Conservation (phyloP, 2,888 invertebrate species). For the Meiosimyza decipiens region DNA sequence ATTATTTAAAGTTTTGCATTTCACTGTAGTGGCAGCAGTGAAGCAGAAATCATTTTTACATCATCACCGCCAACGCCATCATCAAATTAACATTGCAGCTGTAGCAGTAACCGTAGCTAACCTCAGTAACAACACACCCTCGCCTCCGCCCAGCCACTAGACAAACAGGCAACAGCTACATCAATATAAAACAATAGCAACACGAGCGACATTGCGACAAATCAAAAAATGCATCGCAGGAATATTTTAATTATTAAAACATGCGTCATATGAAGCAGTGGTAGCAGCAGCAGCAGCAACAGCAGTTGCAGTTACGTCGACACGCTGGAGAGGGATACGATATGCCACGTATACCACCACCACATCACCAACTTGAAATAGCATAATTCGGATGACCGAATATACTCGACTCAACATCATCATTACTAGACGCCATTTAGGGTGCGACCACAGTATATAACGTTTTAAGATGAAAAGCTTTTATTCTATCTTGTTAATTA, state of each 20-base stretch:
- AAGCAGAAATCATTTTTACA: slow-evolving; percentile 43
- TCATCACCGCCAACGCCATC: slow-evolving; percentile 33
- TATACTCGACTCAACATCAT: slow-evolving; percentile 39
- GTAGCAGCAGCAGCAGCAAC: slow-evolving; percentile 32
- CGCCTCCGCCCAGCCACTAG: slow-evolving; percentile 4
- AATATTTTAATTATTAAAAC: slow-evolving; percentile 60
- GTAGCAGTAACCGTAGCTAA: slow-evolving; percentile 31
- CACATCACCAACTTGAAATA: slow-evolving; percentile 46
- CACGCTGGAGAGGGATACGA: slow-evolving; percentile 42
- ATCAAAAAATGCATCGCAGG: slow-evolving; percentile 50
- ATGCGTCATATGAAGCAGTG: slow-evolving; percentile 41
- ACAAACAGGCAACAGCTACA: neutral
- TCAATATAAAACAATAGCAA: slow-evolving; percentile 23
- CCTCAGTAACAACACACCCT: slow-evolving; percentile 23
- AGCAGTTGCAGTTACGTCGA: slow-evolving; percentile 28
- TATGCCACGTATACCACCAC: slow-evolving; percentile 31
- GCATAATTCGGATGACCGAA: slow-evolving; percentile 55
- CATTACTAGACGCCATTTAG: slow-evolving; percentile 13
- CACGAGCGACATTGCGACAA: slow-evolving; percentile 37
- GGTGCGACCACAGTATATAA: too few relatives aligned
- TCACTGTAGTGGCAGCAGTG: slow-evolving; percentile 43
- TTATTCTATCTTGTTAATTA: too few relatives aligned
- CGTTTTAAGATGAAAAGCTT: too few relatives aligned
- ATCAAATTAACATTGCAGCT: slow-evolving; percentile 21
- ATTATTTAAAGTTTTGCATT: slow-evolving; percentile 50